Percentiles rank a stretch among this genome's conserved stretches.
These are phyloP conservation scores for Agelastica alni DNA, from an alignment of 2,888 invertebrate species.

Conservation along the genomic window DNA sequence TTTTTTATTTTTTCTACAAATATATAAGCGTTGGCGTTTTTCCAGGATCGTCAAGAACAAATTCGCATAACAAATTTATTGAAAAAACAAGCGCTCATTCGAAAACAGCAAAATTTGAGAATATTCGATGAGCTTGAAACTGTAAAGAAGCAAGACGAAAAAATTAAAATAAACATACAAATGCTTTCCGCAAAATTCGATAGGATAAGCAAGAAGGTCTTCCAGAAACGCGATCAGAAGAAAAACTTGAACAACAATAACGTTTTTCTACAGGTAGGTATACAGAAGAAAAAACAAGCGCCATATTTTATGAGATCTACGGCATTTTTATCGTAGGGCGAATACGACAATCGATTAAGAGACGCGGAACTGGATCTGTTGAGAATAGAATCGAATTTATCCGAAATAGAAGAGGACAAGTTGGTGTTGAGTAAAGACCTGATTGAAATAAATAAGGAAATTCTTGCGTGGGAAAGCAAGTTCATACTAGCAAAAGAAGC, in stretches of 20 bases:
- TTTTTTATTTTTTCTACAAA: too few species aligned
- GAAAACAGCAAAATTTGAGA: background rate
- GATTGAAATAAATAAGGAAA: conserved; percentile 67
- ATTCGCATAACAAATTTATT: background rate
- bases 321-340: too few species aligned
- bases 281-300: background rate
- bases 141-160: background rate
- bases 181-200: background rate
- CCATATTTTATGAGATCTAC: too few species aligned
- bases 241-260: background rate
- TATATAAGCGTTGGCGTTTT: too few species aligned
- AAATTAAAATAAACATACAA: background rate
- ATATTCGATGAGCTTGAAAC: background rate
- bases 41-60: background rate
- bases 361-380: conserved; percentile 71
- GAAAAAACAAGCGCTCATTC: background rate
- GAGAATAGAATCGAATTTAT: conserved; percentile 70
- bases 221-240: background rate
- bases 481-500: conserved; percentile 73
- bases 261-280: background rate
- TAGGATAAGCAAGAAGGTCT: background rate
- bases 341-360: conserved; percentile 60
- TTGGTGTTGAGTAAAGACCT: conserved; percentile 66
- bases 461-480: conserved; percentile 82
- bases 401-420: conserved; percentile 69